Evolutionary conservation across 2,113 vertebrate genomes (phyloP).

Genomic region (Eurypyga helias): DNA sequence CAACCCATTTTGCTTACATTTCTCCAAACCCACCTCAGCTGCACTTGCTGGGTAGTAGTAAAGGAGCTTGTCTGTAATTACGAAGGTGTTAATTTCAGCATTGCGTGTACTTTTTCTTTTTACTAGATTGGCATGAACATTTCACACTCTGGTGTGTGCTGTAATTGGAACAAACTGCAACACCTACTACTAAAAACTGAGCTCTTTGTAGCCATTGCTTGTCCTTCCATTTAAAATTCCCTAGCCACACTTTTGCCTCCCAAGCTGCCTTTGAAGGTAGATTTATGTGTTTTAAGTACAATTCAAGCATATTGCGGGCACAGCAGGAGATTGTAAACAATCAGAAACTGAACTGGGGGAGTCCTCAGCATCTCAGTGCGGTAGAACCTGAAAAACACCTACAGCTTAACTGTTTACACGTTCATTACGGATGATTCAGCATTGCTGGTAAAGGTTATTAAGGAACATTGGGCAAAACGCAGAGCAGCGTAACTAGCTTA

Average conservation of each 20-base stretch:
- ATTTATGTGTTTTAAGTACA: conserved; percentile 83
- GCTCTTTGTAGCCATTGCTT: conserved; percentile 55
- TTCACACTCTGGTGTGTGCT: conserved; percentile 71
- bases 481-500: not conserved
- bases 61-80: conserved; percentile 65
- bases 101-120: conserved; percentile 75
- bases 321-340: conserved; percentile 83
- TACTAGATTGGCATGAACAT: conserved; percentile 73
- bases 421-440: not conserved
- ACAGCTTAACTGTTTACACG: not conserved
- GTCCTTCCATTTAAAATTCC: conserved; percentile 69
- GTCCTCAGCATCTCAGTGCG: conserved; percentile 65
- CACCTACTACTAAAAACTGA: conserved; percentile 70
- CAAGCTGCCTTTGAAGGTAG: conserved; percentile 81
- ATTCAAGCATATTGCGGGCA: conserved; percentile 73
- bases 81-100: conserved; percentile 74
- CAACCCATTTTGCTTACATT: not conserved
- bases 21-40: not conserved
- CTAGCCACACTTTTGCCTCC: conserved; percentile 72
- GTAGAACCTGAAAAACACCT: conserved; percentile 27
- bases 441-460: not conserved
- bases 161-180: conserved; percentile 78
- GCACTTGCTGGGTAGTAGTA: conserved; percentile 37
- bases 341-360: conserved; percentile 61
- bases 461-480: not conserved